Percentiles rank a stretch among this genome's conserved stretches.
These are phyloP conservation scores for Gadus macrocephalus DNA, from an alignment of 2,113 vertebrate species.

Conservation along the genomic window DNA sequence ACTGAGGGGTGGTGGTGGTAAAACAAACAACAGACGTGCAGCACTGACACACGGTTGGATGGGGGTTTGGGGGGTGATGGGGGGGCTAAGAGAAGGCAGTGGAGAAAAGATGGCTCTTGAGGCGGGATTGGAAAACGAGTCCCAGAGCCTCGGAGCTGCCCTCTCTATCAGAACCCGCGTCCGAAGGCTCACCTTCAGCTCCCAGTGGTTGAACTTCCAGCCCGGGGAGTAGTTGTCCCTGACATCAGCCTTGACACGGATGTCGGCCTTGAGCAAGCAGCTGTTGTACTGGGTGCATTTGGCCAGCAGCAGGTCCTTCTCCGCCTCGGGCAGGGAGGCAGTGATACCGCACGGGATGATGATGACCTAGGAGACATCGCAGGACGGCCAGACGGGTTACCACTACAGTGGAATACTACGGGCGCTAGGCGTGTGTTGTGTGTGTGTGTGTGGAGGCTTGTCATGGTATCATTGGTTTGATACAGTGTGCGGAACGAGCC, in stretches of 20 bases:
- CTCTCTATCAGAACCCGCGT: not conserved
- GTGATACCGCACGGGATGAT: constrained; percentile 96
- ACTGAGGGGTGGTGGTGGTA: no score
- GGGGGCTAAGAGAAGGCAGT: no score
- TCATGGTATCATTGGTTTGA: no score
- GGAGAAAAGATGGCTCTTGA: no score
- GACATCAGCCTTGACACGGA: constrained; percentile 81
- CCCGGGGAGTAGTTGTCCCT: constrained; percentile 97
- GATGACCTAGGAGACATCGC: constrained; percentile 73
- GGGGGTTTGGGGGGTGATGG: no score
- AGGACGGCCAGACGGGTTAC: not conserved
- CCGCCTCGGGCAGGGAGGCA: constrained; percentile 82
- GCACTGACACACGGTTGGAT: no score
- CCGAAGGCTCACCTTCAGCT: constrained; percentile 82
- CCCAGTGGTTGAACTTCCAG: constrained; percentile 99
- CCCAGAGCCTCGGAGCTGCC: not conserved
- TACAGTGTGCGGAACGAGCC: no score
- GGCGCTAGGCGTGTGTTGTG: no score
- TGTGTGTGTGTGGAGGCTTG: no score
- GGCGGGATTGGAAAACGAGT: no score
- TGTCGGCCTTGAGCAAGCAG: constrained; percentile 66
- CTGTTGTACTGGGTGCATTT: constrained; percentile 83
- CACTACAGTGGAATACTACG: not conserved
- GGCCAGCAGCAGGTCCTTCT: constrained; percentile 79
- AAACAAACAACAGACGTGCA: no score